Conservation (phyloP, 1,140 invertebrate genomes). For the Drosophila burlai region DNA sequence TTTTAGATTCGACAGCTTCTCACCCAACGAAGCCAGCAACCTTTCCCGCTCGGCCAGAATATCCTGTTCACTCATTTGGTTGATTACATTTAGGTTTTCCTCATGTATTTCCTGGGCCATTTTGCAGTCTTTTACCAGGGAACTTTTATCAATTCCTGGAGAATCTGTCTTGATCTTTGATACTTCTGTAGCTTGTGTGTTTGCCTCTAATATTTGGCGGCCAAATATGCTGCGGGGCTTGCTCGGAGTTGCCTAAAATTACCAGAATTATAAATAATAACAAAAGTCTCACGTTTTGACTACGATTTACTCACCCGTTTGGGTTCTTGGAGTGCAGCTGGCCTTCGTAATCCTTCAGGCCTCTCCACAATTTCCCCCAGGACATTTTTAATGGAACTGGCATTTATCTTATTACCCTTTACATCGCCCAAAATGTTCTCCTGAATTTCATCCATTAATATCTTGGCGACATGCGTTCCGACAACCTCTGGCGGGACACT, state of each 20-base stretch:
- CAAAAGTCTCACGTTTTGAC: not conserved
- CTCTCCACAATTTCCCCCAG: conserved; percentile 88
- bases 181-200: not conserved
- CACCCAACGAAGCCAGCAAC: conserved; percentile 88
- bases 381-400: conserved; percentile 82
- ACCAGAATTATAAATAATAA: not conserved
- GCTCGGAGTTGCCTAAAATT: conserved; percentile 6
- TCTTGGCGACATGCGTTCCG: conserved; percentile 5
- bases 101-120: conserved; percentile 88
- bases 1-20: not conserved
- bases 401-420: conserved; percentile 35
- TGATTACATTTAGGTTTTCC: conserved; percentile 90
- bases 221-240: conserved; percentile 60
- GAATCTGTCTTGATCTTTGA: not conserved
- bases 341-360: conserved; percentile 23
- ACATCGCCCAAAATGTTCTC: conserved; percentile 77
- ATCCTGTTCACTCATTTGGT: conserved; percentile 90
- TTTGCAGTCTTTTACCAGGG: conserved; percentile 86
- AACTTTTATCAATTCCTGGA: conserved; percentile 79
- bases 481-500: not conserved
- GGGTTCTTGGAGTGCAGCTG: not conserved
- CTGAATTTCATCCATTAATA: conserved; percentile 73
- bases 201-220: conserved; percentile 23
- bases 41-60: conserved; percentile 91
- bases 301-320: conserved; percentile 11